Evolutionary conservation across 1,140 invertebrate genomes (phyloP), one percentile per base, ranked within the genome.

Genomic region (Tetragonula clypearis): DNA sequence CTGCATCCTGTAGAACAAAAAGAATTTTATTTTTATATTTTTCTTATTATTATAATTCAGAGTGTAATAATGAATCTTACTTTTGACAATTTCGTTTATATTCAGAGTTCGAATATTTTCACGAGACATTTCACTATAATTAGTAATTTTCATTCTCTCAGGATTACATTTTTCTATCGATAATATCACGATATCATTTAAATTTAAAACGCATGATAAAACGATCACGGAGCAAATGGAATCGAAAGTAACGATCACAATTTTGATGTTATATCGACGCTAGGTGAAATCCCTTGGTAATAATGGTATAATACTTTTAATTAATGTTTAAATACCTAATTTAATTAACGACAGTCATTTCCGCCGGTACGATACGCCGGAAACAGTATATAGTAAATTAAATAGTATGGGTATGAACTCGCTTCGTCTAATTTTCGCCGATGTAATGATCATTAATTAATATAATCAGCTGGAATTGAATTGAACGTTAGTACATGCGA

Each of bases 381-480:
- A 6, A 77, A 17, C 14, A 30, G 53, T 12, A 19, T 53, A 80
- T 60, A 49, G 41, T 30, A 5, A 12, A 72, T 72, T 80, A 72
- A 72, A 58, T 26, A 26, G 19, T 23, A 5, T 14, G 15, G 23
- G 30, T 62, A 21, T 21, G 19, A 5, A 26, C 58, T 60, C 26
- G 30, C 21, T 17, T n/a, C 21, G 26, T 23, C n/a, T 58, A 17
- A 58, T 72, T 72, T 30, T 58, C 35, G 17, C 9, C 56, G 4
- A n/a, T 78, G 79, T 83, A 87, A 78, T 80, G 84, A 84, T 72
- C 19, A 60, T 49, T 60, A 60, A 80, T 80, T 72, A 72, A 58
- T 60, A 60, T 49, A 26, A 71, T 49, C 23, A 14, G 5, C 2
- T 21, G 15, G 9, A n/a, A 80, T 71, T 14, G 15, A 58, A 58